Percentiles rank a stretch among this genome's conserved stretches.
Conservation (phyloP, 1,140 invertebrate genomes). For the Marisa cornuarietis region DNA sequence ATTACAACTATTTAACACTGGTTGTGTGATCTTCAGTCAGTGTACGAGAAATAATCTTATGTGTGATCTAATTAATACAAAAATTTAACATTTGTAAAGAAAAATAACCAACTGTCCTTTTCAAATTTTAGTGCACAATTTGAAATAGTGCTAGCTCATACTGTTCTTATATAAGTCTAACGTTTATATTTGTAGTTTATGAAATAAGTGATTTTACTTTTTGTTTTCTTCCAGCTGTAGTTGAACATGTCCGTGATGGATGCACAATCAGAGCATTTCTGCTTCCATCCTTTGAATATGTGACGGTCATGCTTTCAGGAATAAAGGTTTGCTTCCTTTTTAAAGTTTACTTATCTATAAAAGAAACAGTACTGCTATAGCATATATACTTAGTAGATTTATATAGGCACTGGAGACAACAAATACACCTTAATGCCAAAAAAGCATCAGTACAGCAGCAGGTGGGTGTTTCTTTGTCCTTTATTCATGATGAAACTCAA, state of each 20-base stretch:
- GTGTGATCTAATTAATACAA: too few species aligned
- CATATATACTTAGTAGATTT: too few species aligned
- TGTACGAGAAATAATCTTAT: too few species aligned
- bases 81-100: too few species aligned
- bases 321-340: conserved; percentile 56
- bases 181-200: neutral
- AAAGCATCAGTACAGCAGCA: too few species aligned
- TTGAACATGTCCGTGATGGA: conserved; percentile 96
- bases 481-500: too few species aligned
- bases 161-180: neutral
- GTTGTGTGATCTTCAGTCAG: too few species aligned
- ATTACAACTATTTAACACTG: too few species aligned
- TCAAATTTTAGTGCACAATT: neutral
- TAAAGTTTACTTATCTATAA: neutral
- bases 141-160: neutral
- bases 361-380: too few species aligned
- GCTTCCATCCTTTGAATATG: conserved; percentile 84
- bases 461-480: too few species aligned
- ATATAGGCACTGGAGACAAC: too few species aligned
- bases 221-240: conserved; percentile 75
- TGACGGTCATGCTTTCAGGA: conserved; percentile 94
- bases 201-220: neutral
- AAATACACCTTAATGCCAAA: too few species aligned
- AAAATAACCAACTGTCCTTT: neutral
- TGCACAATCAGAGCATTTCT: conserved; percentile 92